Conservation (phyloP, 2,113 vertebrate genomes). For the Sardina pilchardus region DNA sequence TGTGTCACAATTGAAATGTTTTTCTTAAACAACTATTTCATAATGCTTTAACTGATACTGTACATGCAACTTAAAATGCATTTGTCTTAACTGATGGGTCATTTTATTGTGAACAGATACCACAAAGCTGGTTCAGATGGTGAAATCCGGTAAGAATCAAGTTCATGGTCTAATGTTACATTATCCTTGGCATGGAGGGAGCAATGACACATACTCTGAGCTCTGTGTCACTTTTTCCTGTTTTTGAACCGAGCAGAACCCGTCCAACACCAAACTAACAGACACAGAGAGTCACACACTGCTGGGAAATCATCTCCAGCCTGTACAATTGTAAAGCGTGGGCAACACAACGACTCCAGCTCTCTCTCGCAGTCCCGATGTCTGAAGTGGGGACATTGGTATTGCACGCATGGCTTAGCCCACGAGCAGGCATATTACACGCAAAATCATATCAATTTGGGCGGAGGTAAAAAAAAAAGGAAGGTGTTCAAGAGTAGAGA, state of each 20-base stretch:
- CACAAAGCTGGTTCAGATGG: not conserved
- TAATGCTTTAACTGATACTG: not conserved
- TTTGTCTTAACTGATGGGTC: not conserved
- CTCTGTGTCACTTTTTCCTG: not conserved
- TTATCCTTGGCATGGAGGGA: not conserved
- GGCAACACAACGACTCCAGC: not conserved
- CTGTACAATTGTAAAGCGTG: not conserved
- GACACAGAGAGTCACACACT: not conserved
- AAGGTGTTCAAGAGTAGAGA: no score
- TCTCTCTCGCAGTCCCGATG: not conserved
- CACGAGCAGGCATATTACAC: no score
- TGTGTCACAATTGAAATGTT: no score
- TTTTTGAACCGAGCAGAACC: not conserved
- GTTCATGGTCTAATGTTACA: not conserved
- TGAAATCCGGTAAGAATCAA: not conserved
- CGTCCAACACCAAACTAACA: not conserved
- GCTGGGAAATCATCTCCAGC: not conserved
- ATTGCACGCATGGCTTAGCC: no score
- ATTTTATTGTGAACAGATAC: not conserved
- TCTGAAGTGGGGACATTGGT: not conserved
- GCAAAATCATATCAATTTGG: no score
- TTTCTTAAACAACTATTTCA: not conserved
- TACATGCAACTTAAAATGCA: not conserved
- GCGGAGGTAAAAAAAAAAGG: no score
- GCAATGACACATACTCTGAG: not conserved